These are phyloP conservation scores for Machimus atricapillus DNA, from an alignment of 2,888 invertebrate species.

Conservation along the genomic window DNA sequence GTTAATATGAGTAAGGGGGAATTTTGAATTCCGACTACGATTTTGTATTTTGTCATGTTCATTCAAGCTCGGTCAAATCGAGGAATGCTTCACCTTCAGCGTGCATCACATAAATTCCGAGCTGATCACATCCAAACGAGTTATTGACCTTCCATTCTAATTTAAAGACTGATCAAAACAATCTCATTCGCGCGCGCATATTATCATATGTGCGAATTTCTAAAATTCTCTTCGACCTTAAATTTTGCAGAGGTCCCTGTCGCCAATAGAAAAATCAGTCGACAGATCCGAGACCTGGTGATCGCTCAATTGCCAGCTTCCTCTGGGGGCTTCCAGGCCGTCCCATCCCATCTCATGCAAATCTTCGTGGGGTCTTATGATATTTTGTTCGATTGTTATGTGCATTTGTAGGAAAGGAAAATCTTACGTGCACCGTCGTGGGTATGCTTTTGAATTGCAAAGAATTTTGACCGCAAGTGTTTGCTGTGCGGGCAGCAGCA, in stretches of 20 bases:
- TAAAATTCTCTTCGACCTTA: background rate
- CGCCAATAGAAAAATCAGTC: background rate
- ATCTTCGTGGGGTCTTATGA: background rate
- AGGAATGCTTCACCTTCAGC: background rate
- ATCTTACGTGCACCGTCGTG: background rate
- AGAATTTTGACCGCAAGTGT: background rate
- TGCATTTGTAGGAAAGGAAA: background rate
- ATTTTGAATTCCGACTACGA: background rate
- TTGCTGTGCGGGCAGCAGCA: background rate
- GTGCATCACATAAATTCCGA: background rate
- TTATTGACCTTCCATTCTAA: background rate
- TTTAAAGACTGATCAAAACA: background rate
- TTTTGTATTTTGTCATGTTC: background rate
- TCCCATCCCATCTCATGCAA: background rate
- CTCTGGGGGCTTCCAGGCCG: background rate
- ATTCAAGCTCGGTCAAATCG: background rate
- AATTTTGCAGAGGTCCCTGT: background rate
- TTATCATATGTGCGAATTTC: background rate
- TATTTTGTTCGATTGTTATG: background rate
- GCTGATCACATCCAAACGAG: background rate
- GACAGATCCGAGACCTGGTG: background rate
- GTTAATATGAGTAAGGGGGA: background rate
- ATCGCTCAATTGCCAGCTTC: background rate
- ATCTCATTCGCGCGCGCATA: background rate
- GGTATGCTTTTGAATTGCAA: background rate